Evolutionary conservation across 2,113 vertebrate genomes (phyloP), one percentile per base, ranked within the genome.

Genomic region (Tenrec ecaudatus): DNA sequence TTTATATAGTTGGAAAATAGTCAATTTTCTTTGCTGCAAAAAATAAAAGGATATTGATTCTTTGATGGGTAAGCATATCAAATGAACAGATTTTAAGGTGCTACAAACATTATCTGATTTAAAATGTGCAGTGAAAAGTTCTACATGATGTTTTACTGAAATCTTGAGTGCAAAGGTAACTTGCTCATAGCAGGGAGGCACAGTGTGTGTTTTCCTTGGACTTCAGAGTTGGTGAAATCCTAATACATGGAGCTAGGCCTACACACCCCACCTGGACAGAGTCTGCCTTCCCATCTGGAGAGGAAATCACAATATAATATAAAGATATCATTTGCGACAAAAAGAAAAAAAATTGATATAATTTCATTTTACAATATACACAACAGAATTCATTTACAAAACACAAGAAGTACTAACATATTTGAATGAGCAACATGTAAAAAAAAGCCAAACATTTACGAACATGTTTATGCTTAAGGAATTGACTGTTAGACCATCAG

Each of bases 1-100:
- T 98, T 98, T 95, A 93, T 94, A 97, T 88, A 97, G 87, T 95
- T 92, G 68, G 91, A 97, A 98, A 97, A 96, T 77, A 96, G 68
- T 91, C 84, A 76, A 27, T 94, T 97, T 84, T 40, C 92, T 97
- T 96, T 47, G 88, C 94, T 93, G n/a, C 76, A 94, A 94, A 96
- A 96, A 95, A 80, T 83, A 73, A 93, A 95, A 90, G 31, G 95
- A 86, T 43, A 84, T 36, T 94, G 71, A 31, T 90, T 97, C 92
- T 86, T 66, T 85, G 64, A 95, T 96, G 62, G 89, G 82, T 57
- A 68, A 91, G 75, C 95, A 86, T 95, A 96, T 96, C 36, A 38
- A 96, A 90, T 78, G 95, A 93, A 90, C 83, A 95, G 81, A 95
- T n/a, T 84, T 86, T 36, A 94, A 88, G 33, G 79, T 92, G 81